Percentiles rank a stretch among this genome's conserved stretches.
These are phyloP conservation scores for Eremobia ochroleuca DNA, from an alignment of 2,888 invertebrate genomes.

Conservation along the genomic window DNA sequence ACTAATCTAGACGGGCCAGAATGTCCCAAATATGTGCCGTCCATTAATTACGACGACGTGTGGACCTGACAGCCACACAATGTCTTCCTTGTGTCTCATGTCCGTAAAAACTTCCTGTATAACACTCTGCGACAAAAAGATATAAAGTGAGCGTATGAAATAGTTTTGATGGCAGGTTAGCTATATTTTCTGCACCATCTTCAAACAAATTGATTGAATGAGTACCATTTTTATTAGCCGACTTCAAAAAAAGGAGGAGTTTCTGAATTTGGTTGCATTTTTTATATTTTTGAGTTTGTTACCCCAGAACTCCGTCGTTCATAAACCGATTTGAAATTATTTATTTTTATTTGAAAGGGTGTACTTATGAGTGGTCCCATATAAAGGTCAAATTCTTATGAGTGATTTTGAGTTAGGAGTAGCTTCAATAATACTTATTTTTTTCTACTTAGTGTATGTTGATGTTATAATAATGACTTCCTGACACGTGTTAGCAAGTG, in stretches of 20 bases:
- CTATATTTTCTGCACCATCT: neutral
- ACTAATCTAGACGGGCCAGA: conserved; percentile 9
- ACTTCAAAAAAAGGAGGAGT: too few species aligned
- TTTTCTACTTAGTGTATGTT: neutral
- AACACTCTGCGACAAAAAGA: conserved; percentile 15
- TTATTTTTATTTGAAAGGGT: too few species aligned
- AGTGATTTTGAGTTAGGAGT: too few species aligned
- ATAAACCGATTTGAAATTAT: neutral
- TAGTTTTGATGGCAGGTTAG: conserved; percentile 19
- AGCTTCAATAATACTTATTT: too few species aligned
- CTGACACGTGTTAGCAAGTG: neutral
- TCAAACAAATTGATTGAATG: neutral
- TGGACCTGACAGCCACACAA: conserved; percentile 44
- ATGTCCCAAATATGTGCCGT: conserved; percentile 20
- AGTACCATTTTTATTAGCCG: neutral
- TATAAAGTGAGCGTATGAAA: conserved; percentile 20
- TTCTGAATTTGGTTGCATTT: too few species aligned
- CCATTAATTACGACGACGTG: conserved; percentile 55
- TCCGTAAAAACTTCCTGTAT: conserved; percentile 33
- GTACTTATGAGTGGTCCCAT: neutral
- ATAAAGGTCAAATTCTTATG: too few species aligned
- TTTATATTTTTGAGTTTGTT: neutral
- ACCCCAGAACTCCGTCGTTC: neutral
- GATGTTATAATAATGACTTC: neutral
- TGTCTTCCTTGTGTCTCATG: conserved; percentile 24